These are phyloP conservation scores for Dendropsophus ebraccatus DNA, from an alignment of 2,113 vertebrate genomes.

Conservation along the genomic window DNA sequence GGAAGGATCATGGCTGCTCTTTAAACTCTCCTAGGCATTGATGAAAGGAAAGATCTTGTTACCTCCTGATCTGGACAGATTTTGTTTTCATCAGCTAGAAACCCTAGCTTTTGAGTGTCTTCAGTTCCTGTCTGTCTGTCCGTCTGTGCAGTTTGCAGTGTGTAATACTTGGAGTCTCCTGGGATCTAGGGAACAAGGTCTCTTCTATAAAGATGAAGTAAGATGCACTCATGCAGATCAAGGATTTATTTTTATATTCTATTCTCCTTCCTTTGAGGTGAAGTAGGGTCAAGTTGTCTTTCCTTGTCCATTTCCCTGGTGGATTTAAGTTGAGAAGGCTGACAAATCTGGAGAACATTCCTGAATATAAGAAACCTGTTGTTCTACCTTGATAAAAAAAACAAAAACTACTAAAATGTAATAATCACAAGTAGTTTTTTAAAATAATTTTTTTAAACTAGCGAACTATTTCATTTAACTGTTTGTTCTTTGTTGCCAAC, in stretches of 20 bases:
- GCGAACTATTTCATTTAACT: too few species aligned
- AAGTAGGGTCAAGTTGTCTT: slow-evolving; percentile 41
- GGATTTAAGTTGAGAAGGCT: background rate
- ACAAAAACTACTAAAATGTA: background rate
- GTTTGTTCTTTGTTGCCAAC: too few species aligned
- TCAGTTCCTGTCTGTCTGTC: slow-evolving; percentile 29
- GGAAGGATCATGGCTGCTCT: background rate
- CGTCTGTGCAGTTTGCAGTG: slow-evolving; percentile 3
- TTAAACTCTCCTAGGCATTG: background rate
- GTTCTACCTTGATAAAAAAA: background rate
- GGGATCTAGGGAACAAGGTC: slow-evolving; percentile 37
- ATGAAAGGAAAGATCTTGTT: slow-evolving; percentile 27
- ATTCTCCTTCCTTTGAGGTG: slow-evolving; percentile 34
- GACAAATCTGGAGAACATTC: slow-evolving; percentile 33
- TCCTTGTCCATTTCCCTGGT: slow-evolving; percentile 3
- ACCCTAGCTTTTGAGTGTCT: slow-evolving; percentile 6
- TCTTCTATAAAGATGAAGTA: slow-evolving; percentile 24
- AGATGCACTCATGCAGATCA: slow-evolving; percentile 12
- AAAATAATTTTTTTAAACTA: too few species aligned
- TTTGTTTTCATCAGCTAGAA: slow-evolving; percentile 30
- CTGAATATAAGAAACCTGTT: slow-evolving; percentile 6
- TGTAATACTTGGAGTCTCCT: slow-evolving; percentile 9
- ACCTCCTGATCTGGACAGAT: slow-evolving; percentile 10
- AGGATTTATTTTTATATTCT: slow-evolving; percentile 47
- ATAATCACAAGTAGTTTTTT: background rate